Evolutionary conservation across 2,113 vertebrate species (phyloP).

Genomic region (Takifugu bimaculatus): DNA sequence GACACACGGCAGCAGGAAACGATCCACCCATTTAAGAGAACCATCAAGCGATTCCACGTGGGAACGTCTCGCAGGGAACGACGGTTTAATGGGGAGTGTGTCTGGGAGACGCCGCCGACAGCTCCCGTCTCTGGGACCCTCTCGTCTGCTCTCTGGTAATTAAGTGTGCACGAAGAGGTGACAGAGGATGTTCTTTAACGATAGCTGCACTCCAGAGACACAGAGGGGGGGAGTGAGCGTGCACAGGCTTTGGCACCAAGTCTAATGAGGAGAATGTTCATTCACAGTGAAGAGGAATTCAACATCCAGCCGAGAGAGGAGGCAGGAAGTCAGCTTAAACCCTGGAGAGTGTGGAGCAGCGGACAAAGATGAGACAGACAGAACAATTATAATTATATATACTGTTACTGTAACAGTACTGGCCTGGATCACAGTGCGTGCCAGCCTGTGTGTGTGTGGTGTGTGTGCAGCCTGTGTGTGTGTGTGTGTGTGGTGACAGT

Average conservation of each 20-base stretch:
- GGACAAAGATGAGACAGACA: no score
- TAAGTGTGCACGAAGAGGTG: constrained; percentile 35
- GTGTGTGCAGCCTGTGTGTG: constrained; percentile 24
- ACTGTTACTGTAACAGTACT: constrained; percentile 11
- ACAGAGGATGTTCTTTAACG: constrained; percentile 54
- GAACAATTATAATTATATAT: constrained; percentile 2
- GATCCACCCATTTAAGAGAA: background rate
- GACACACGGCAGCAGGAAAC: background rate
- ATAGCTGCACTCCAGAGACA: constrained; percentile 32
- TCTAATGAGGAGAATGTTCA: background rate
- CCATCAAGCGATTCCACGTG: constrained; percentile 1
- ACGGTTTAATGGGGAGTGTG: no score
- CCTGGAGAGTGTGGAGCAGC: no score
- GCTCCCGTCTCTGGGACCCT: constrained; percentile 27
- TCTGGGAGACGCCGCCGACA: background rate
- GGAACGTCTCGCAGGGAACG: constrained; percentile 12
- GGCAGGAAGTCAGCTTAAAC: no score
- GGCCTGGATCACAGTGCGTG: background rate
- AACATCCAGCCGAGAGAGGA: no score
- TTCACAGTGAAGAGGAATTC: no score
- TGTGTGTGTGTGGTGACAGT: constrained; percentile 34
- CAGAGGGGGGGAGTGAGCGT: constrained; percentile 2
- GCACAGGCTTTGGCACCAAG: no score
- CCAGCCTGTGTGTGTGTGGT: constrained; percentile 20
- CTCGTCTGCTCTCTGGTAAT: constrained; percentile 48